phyloP scores from a whole-genome alignment of 2,113 vertebrate genomes.

The Axis porcinus region DNA sequence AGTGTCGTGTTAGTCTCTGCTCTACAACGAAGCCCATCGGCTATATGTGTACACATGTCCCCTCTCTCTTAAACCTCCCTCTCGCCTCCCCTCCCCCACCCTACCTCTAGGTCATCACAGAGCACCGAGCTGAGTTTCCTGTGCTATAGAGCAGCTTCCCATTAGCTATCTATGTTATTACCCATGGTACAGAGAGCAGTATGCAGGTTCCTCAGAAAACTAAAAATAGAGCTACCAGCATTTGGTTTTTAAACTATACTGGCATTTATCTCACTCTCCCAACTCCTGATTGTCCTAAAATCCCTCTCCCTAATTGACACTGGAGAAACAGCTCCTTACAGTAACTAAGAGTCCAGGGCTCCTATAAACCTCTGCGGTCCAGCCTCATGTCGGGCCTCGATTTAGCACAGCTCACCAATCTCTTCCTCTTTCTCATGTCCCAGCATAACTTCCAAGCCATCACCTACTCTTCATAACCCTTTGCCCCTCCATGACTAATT shows the following conservation, averaged over 20 bases:
- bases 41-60: background rate
- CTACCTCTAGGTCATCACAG: background rate
- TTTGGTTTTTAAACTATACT: background rate
- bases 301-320: background rate
- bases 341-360: too few species aligned
- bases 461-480: background rate
- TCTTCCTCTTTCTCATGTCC: background rate
- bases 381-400: rapidly evolving
- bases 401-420: background rate
- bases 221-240: background rate
- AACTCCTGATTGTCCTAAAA: background rate
- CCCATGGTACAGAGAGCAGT: background rate
- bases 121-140: background rate
- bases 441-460: background rate
- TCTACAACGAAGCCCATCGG: background rate
- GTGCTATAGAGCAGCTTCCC: background rate
- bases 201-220: background rate
- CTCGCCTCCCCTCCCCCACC: rapidly evolving
- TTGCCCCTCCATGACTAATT: background rate
- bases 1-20: background rate
- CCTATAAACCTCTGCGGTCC: background rate
- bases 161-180: background rate
- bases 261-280: background rate
- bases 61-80: background rate
- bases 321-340: background rate